Percentiles rank a stretch among this genome's conserved stretches.
These are phyloP conservation scores for Danionella cerebrum DNA, from an alignment of 2,113 vertebrate species.

Conservation along the genomic window DNA sequence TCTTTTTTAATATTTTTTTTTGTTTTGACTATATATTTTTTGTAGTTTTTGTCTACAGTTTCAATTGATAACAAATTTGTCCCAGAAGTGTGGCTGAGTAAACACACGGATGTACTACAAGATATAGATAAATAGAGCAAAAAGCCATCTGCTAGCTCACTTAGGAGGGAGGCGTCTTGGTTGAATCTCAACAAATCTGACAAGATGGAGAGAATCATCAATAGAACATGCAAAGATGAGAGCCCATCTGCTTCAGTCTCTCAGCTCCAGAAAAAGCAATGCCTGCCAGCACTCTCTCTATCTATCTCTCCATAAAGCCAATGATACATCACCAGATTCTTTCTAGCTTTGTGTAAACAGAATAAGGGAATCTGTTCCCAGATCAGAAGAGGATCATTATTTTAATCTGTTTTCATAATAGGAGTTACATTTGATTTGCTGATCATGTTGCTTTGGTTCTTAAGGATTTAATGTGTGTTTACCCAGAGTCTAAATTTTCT, in stretches of 20 bases:
- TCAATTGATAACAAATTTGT: neutral
- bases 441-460: neutral
- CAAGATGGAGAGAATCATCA: constrained; percentile 20
- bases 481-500: neutral
- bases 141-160: constrained; percentile 4
- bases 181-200: constrained; percentile 13
- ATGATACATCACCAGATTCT: neutral
- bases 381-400: neutral
- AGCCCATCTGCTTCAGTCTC: constrained; percentile 15
- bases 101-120: neutral
- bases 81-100: neutral
- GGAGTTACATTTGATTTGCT: neutral
- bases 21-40: too few relatives aligned
- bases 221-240: constrained; percentile 12
- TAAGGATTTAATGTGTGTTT: neutral
- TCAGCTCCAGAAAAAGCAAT: neutral
- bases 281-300: neutral
- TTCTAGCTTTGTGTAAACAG: neutral
- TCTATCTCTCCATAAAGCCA: neutral
- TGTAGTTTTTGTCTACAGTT: neutral
- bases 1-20: too few relatives aligned
- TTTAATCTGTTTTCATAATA: neutral
- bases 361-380: neutral
- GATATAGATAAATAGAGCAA: neutral
- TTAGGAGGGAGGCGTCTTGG: neutral